A percentile compares a stretch with the other conserved stretches of the same genome.
phyloP scores from a whole-genome alignment of 2,113 vertebrate species.

The Saguinus midas region DNA sequence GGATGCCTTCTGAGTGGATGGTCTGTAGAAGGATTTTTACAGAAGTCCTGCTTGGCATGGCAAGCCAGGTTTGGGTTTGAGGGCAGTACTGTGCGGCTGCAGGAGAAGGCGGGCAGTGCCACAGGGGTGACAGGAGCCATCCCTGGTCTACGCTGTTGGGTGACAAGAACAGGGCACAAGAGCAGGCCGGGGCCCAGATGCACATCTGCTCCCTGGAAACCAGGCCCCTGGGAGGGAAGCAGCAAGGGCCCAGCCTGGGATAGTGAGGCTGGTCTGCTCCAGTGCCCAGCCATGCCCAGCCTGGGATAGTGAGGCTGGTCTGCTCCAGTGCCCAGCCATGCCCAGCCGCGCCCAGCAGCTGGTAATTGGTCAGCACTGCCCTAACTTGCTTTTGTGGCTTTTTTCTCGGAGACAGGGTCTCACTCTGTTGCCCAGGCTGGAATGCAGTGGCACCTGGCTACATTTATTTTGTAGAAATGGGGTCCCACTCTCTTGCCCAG shows the following conservation, averaged over 20 bases:
- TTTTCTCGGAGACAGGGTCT: no score
- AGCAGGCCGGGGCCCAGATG: no score
- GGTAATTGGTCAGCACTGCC: not conserved
- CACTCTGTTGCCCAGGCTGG: no score
- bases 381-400: not conserved
- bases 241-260: not conserved
- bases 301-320: no score
- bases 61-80: not conserved
- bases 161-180: not conserved
- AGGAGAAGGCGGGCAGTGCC: not conserved
- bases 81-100: no score
- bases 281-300: accelerated
- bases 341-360: accelerated
- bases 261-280: not conserved
- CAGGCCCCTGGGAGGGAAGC: not conserved
- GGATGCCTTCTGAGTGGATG: not conserved
- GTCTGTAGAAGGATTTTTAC: not conserved
- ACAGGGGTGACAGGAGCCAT: not conserved
- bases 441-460: no score
- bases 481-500: no score
- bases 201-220: not conserved
- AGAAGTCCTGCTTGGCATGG: not conserved
- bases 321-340: not conserved
- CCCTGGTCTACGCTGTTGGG: not conserved
- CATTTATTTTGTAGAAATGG: no score